Evolutionary conservation across 2,888 invertebrate genomes (phyloP), one percentile per base, ranked within the genome.

Genomic region (Nemoura dubitans): DNA sequence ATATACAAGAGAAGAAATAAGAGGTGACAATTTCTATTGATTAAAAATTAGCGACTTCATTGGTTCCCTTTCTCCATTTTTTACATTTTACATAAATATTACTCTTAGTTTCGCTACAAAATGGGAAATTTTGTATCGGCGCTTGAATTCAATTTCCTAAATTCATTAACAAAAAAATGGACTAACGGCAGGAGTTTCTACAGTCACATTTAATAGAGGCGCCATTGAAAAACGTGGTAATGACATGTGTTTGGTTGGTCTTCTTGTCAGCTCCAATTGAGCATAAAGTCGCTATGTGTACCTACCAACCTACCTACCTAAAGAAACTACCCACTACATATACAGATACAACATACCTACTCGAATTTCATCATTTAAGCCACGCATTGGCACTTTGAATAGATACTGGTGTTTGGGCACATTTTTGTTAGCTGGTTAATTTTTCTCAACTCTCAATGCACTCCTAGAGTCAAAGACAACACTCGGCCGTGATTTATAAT

Each of bases 231-330:
- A 59, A 59, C 10, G 21, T 59, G 59, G 59, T 59, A 7, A 59
- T 59, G 59, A 59, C 59, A 59, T 59, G 59, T 59, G 59, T 59
- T 59, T 59, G 59, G 59, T 59, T 59, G 59, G 59, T 59, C 59
- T 59, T 59, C 59, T 21, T 59, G 16, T 59, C 59, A 21, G 59
- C 59, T 59, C 59, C 21, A 1, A 36, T 1, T 59, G 59, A 59
- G 59, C 59, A 21, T 59, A 10, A 59, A 59, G 59, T 59, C 21
- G 16, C 59, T 21, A 59, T 1, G 59, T 59, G 59, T 59, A 59
- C 59, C 59, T 59, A 59, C 59, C 59, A 21, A 59, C 21, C 16
- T 59, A 59, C 59, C 6, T 59, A 59, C 59, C 59, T 59, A 21
- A n/a, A n/a, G n/a, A n/a, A n/a, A 1, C 14, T 59, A 59, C 59